phyloP scores from a whole-genome alignment of 2,888 invertebrate genomes.

The Agonopterix alstromeriana region DNA sequence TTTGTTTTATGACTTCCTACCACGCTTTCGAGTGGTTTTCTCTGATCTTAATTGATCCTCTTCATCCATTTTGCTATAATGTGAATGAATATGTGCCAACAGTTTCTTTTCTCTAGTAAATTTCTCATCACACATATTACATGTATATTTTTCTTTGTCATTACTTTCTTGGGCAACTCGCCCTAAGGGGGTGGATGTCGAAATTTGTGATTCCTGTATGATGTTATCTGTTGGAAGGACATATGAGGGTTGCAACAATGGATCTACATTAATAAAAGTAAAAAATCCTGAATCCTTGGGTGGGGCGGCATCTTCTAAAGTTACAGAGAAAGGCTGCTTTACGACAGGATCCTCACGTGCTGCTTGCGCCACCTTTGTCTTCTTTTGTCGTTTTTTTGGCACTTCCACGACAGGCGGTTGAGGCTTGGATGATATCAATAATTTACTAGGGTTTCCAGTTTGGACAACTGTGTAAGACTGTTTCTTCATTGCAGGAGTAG shows the following conservation, averaged over 20 bases:
- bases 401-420: slow-evolving; percentile 27
- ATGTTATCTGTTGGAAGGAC: slow-evolving; percentile 61
- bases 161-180: slow-evolving; percentile 16
- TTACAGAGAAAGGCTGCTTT: slow-evolving; percentile 39
- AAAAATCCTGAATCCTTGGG: slow-evolving; percentile 51
- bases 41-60: slow-evolving; percentile 39
- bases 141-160: slow-evolving; percentile 39
- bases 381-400: slow-evolving; percentile 39
- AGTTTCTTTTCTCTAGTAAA: slow-evolving; percentile 65
- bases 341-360: slow-evolving; percentile 4
- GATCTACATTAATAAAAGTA: slow-evolving; percentile 67
- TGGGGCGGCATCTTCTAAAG: slow-evolving; percentile 37
- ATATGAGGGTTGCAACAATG: slow-evolving; percentile 57
- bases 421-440: slow-evolving; percentile 62
- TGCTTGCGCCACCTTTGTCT: slow-evolving; percentile 20
- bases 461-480: slow-evolving; percentile 64
- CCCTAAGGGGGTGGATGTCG: slow-evolving; percentile 43
- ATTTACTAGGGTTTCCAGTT: slow-evolving; percentile 63
- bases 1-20: not conserved
- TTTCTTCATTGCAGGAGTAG: slow-evolving; percentile 60
- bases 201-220: slow-evolving; percentile 64
- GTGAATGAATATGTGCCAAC: slow-evolving; percentile 56
- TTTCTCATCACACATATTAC: slow-evolving; percentile 56
- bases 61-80: slow-evolving; percentile 58
- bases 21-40: slow-evolving; percentile 21